phyloP scores from a whole-genome alignment of 1,140 invertebrate genomes.

The Marisa cornuarietis region DNA sequence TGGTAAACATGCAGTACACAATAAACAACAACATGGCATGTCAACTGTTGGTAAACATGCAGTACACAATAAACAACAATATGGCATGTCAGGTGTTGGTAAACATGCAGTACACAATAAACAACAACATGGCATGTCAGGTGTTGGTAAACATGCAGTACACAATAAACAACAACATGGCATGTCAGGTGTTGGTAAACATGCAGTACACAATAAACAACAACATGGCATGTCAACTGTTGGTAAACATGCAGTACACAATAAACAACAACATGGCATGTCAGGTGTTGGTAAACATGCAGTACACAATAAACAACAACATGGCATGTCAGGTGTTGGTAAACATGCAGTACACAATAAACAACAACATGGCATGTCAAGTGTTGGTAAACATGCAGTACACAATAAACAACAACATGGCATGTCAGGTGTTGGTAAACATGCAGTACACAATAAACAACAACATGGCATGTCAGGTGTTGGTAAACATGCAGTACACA shows the following conservation, averaged over 20 bases:
- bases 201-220: too few species aligned
- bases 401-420: background rate
- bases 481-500: background rate
- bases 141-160: background rate
- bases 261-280: background rate
- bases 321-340: background rate
- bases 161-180: background rate
- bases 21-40: background rate
- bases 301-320: background rate
- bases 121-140: background rate
- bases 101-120: background rate
- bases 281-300: background rate
- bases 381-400: background rate
- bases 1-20: background rate
- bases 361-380: background rate
- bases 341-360: background rate
- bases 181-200: background rate
- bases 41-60: background rate
- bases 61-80: too few species aligned
- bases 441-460: background rate
- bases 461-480: background rate
- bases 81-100: too few species aligned
- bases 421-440: background rate
- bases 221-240: background rate
- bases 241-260: background rate